Evolutionary conservation across 2,888 invertebrate species (phyloP), one percentile per base, ranked within the genome.

Genomic region (Caenorhabditis sp.): DNA sequence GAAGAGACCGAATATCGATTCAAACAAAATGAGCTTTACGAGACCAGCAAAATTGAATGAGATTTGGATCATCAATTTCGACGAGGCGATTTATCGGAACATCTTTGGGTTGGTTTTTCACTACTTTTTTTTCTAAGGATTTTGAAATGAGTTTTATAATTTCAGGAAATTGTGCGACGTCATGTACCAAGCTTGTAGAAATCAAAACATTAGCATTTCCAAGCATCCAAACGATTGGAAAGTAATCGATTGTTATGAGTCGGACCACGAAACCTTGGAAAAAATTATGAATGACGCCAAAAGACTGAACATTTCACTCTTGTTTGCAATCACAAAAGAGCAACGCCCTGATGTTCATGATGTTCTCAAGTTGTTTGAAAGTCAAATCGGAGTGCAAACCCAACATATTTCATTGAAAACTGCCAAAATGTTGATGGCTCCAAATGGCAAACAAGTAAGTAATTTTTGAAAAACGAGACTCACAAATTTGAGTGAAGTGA

Each of bases 351-450:
- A 69, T 23, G 68, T 63, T 0, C 73, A 73, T 23, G 60, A 75
- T 27, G 23, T 61, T 5, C 12, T 78, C 43, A 78, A 78, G 66
- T 59, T 59, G 17, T 67, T 62, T 36, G 77, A 78, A 38, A 63
- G 50, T 17, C 36, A 25, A 17, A 17, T 50, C 21, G 70, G 72
- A n/a, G 62, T 72, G 23, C 67, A 67, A n/a, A 78, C 77, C 0
- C 57, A 70, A 4, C 75, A 75, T 26, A 4, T 78, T 0, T 67
- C 60, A 14, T 7, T 14, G 8, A 43, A 43, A 17, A 43, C 43
- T 17, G 12, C 17, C 7, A 43, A 14, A 43, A 10, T 21, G 12
- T 25, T 59, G 5, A 72, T 71, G 0, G 63, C 59, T 17, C 72
- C 72, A 58, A 59, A 66, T 59, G 17, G 64, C 59, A 38, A 25